Evolutionary conservation across 2,888 invertebrate species (phyloP), one percentile per base, ranked within the genome.

Genomic region (Calameuta idolon): DNA sequence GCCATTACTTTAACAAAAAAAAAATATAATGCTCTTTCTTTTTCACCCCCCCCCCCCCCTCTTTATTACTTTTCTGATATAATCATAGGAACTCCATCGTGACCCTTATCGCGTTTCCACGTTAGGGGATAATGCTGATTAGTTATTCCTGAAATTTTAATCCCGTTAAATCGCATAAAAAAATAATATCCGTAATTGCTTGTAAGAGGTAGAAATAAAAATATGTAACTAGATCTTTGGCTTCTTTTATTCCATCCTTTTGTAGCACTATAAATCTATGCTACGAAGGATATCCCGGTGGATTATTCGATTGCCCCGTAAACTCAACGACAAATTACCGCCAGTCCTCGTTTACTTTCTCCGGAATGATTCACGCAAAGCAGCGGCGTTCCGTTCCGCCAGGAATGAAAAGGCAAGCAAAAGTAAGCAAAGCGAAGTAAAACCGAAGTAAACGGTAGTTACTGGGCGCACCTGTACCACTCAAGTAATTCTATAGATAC

Each of bases 371-470:
- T 71, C 71, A 71, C 71, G 31, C 71, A 31, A 71, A 71, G 74
- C 9, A 31, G 74, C 5, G 11, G 74, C 74, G 74, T 74, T 74
- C 74, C 74, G 74, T 74, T 74, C 74, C 74, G 74, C 34, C 35
- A 74, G 74, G 34, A 35, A 34, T 23, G 74, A 37, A 71, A 71
- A 34, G 75, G 35, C 37, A 34, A 55, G 23, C 55, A 55, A 55
- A 55, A 23, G 55, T 55, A 55, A 55, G 55, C 55, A 55, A 55
- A 55, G 55, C 23, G 23, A 55, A 55, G 55, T 40, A 40, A 40
- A 40, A 40, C 15, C 15, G 40, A 40, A 15, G 15, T 55, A 55
- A 55, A 55, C 55, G 55, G 55, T 55, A 55, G 55, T 23, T 23
- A 55, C 55, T 9, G 55, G 23, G 23, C 23, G 23, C 55, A 55